Evolutionary conservation across 1,140 invertebrate genomes (phyloP).

Genomic region (Linepithema humile): DNA sequence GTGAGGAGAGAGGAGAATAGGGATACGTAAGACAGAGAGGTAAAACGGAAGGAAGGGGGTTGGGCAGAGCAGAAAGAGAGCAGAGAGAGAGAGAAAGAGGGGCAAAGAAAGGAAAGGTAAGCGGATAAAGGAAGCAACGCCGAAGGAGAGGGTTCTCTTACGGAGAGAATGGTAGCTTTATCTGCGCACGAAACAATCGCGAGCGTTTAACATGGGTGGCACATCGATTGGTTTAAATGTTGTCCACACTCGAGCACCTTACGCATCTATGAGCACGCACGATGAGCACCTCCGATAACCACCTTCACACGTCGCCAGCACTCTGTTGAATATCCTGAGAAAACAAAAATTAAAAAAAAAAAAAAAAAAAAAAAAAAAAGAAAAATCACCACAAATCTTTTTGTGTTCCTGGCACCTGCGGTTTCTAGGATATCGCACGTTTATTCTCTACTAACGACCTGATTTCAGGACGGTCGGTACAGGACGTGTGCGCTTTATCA

Average conservation of each 20-base stretch:
- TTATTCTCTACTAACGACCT: slow-evolving; percentile 66
- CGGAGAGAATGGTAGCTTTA: slow-evolving; percentile 43
- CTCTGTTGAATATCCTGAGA: slow-evolving; percentile 57
- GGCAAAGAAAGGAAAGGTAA: slow-evolving; percentile 19
- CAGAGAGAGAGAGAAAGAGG: slow-evolving; percentile 11
- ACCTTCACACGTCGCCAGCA: slow-evolving; percentile 59
- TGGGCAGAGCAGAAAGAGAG: slow-evolving; percentile 15
- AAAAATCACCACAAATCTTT: slow-evolving; percentile 29
- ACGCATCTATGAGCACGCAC: slow-evolving; percentile 55
- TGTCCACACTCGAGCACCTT: slow-evolving; percentile 53
- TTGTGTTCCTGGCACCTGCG: slow-evolving; percentile 49
- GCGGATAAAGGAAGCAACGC: slow-evolving; percentile 19
- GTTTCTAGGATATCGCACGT: slow-evolving; percentile 25
- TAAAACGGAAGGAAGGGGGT: slow-evolving; percentile 24
- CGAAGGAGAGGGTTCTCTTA: slow-evolving; percentile 15
- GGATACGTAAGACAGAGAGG: slow-evolving; percentile 20
- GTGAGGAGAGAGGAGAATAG: not conserved
- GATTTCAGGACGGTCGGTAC: slow-evolving; percentile 71
- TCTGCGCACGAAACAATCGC: slow-evolving; percentile 34
- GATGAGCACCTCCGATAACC: slow-evolving; percentile 62
- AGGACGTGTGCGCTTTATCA: slow-evolving; percentile 51
- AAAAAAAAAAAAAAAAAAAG: slow-evolving; percentile 25
- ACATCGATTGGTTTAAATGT: slow-evolving; percentile 48
- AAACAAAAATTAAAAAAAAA: slow-evolving; percentile 25
- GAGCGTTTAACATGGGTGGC: slow-evolving; percentile 44